These are phyloP conservation scores for Cryptus armator DNA, from an alignment of 2,888 invertebrate species.

Conservation along the genomic window DNA sequence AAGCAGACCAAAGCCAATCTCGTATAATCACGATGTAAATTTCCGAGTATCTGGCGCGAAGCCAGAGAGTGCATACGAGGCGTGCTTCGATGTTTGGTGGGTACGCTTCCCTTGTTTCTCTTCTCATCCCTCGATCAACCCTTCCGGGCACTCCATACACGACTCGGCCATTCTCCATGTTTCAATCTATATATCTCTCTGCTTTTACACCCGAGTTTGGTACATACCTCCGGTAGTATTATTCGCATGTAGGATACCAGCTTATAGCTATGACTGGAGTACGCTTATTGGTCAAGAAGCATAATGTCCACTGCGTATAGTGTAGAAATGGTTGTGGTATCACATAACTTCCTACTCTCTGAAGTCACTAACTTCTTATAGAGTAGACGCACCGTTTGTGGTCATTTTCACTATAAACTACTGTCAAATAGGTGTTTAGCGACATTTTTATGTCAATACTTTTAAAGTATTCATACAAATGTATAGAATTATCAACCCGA, in stretches of 20 bases:
- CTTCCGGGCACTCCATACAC: background rate
- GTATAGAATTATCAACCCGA: no score
- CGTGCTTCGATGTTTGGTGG: slow-evolving; percentile 1
- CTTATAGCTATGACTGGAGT: background rate
- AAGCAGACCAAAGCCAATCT: slow-evolving; percentile 64
- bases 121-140: slow-evolving; percentile 5
- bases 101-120: slow-evolving; percentile 11
- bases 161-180: background rate
- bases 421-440: no score
- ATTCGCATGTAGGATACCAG: background rate
- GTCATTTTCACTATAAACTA: no score
- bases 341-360: background rate
- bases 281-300: slow-evolving; percentile 1
- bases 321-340: background rate
- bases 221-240: slow-evolving; percentile 21
- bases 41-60: slow-evolving; percentile 62
- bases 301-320: background rate
- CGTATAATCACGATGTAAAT: slow-evolving; percentile 69
- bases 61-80: slow-evolving; percentile 32
- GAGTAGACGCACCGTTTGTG: background rate
- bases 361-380: background rate
- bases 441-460: no score
- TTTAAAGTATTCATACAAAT: no score
- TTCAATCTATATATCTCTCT: background rate
- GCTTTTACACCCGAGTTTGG: slow-evolving; percentile 1